phyloP scores from a whole-genome alignment of 1,140 invertebrate genomes.

The Temnothorax longispinosus region DNA sequence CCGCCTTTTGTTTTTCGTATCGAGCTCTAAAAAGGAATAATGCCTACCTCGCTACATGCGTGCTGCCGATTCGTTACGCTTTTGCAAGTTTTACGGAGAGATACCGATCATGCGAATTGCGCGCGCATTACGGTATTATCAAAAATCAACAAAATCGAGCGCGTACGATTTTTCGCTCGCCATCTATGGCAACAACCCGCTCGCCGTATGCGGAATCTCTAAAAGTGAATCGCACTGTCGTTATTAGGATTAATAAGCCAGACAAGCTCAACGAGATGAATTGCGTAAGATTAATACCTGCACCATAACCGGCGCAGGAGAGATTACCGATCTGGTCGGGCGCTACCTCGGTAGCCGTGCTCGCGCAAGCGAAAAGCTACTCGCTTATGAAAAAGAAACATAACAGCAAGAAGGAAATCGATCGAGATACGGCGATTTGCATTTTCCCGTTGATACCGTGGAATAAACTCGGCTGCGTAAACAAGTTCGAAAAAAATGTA shows the following conservation, averaged over 20 bases:
- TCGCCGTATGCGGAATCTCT: conserved; percentile 47
- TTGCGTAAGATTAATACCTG: conserved; percentile 83
- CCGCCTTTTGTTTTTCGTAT: conserved; percentile 14
- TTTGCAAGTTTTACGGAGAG: conserved; percentile 52
- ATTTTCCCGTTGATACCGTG: conserved; percentile 48
- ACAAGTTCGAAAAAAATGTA: background rate
- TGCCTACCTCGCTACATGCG: conserved; percentile 53
- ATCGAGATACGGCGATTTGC: conserved; percentile 49
- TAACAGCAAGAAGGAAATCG: conserved; percentile 36
- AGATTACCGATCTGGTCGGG: conserved; percentile 79
- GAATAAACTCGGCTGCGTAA: conserved; percentile 11
- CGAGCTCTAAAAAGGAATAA: conserved; percentile 14
- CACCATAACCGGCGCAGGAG: conserved; percentile 76
- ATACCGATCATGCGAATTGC: conserved; percentile 49
- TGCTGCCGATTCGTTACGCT: conserved; percentile 48
- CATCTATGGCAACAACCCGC: conserved; percentile 25
- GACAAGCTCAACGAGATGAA: conserved; percentile 65
- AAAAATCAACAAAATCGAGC: conserved; percentile 54
- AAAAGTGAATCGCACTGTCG: conserved; percentile 71
- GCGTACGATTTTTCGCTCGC: conserved; percentile 51
- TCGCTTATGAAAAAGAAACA: conserved; percentile 45
- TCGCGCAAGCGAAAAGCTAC: conserved; percentile 59
- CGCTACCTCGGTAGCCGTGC: conserved; percentile 66
- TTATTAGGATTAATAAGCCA: conserved; percentile 70
- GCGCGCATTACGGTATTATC: conserved; percentile 27